Conservation (phyloP, 2,797 vertebrate genomes). For the Benthosema pterotum region DNA sequence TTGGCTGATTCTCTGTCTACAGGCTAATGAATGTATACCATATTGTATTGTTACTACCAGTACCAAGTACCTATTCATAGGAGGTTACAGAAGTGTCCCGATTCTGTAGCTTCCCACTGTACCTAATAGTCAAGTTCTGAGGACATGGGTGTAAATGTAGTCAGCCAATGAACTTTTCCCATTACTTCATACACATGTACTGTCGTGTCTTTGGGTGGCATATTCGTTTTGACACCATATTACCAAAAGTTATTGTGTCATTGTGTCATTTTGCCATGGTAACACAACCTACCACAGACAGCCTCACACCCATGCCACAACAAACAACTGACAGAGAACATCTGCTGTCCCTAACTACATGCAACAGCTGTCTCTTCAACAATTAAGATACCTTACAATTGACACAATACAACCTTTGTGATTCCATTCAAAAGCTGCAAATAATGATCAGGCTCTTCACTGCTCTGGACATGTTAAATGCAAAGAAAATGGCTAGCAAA, state of each 20-base stretch:
- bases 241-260: not conserved
- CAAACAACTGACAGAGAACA: constrained; percentile 5
- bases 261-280: not conserved
- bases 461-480: not conserved
- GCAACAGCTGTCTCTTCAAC: not conserved
- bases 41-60: too few species aligned
- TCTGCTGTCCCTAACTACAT: not conserved
- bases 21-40: too few species aligned
- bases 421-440: not conserved
- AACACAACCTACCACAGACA: not conserved
- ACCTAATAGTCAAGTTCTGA: too few species aligned
- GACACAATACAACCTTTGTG: not conserved
- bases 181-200: too few species aligned
- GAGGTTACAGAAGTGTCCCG: too few species aligned
- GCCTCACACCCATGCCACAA: not conserved
- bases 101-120: too few species aligned
- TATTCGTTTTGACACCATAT: too few species aligned
- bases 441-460: not conserved
- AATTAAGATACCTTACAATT: constrained; percentile 4
- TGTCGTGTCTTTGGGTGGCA: too few species aligned
- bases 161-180: too few species aligned
- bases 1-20: too few species aligned
- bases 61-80: too few species aligned
- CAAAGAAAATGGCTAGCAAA: not conserved
- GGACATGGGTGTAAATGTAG: too few species aligned